Evolutionary conservation across 1,140 invertebrate species (phyloP).

Genomic region (Pollicipes pollicipes): DNA sequence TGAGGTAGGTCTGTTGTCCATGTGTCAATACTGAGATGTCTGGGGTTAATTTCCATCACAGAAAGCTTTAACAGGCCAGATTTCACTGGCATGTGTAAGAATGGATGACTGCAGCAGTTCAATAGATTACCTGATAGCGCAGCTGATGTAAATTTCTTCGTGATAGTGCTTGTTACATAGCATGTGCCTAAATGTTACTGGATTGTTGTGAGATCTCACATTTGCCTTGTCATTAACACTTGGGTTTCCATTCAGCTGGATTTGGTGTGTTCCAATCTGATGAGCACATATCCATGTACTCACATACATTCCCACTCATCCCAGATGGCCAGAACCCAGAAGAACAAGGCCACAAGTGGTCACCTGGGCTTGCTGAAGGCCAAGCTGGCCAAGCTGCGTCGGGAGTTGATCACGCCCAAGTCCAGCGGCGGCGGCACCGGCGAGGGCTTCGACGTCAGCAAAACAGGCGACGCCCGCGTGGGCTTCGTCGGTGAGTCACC

Average conservation of each 20-base stretch:
- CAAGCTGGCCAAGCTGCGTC: conserved; percentile 81
- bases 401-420: conserved; percentile 97
- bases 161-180: too few species aligned
- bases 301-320: conserved; percentile 24
- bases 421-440: conserved; percentile 64
- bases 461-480: conserved; percentile 97
- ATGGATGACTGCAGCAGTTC: too few species aligned
- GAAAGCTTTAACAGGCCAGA: too few species aligned
- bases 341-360: conserved; percentile 95
- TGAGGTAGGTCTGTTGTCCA: conserved; percentile 30
- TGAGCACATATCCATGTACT: conserved; percentile 18
- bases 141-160: too few species aligned
- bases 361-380: conserved; percentile 96
- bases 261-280: too few species aligned
- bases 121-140: too few species aligned
- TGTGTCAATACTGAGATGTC: conserved; percentile 21
- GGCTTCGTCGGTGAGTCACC: conserved; percentile 84
- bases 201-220: background rate
- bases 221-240: background rate
- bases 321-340: conserved; percentile 99
- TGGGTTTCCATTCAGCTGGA: too few species aligned
- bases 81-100: too few species aligned
- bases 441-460: conserved; percentile 97
- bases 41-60: conserved; percentile 5
- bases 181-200: background rate